Evolutionary conservation across 2,113 vertebrate species (phyloP), one percentile per base, ranked within the genome.

Genomic region (Picathartes gymnocephalus): DNA sequence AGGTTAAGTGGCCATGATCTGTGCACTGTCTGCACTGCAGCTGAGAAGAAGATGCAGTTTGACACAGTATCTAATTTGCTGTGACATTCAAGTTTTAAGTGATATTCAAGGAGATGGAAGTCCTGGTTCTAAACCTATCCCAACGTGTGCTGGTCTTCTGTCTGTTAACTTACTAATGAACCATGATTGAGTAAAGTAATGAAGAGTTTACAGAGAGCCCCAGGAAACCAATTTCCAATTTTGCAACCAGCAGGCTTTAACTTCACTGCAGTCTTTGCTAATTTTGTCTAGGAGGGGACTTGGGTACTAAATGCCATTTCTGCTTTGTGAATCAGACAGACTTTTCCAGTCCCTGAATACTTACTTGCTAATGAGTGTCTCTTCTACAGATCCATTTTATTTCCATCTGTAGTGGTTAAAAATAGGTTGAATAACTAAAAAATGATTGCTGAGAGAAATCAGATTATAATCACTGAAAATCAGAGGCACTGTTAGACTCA

Each of bases 121-220:
- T 95, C 95, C 94, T 97, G 96, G 95, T 60, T 97, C 97, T 92
- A 96, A 97, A 98, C 89, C 96, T 93, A 98, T 98, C 98, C 98
- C 98, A 97, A 93, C 0, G 86, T 98, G 95, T 92, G 96, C 88
- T 84, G 93, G 97, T 98, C 98, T 97, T 97, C 98, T 98, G 98
- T 98, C 98, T 98, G 98, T 98, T 98, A 98, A 98, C 98, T 98
- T 97, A 92, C 98, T 98, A 99, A 99, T 98, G 98, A 99, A 98
- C 96, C 98, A 97, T 98, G 96, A 98, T 98, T 98, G 93, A 95
- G 95, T 97, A 98, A 98, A 98, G 98, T 98, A 98, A 98, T 98
- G 98, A 98, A 96, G 97, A 98, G 98, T 99, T 98, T 98, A 98
- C 98, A 98, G 97, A 98, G 96, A 98, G 98, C 98, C 98, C 98